Conservation (phyloP, 1,140 invertebrate species). For the Aphelinus certus region DNA sequence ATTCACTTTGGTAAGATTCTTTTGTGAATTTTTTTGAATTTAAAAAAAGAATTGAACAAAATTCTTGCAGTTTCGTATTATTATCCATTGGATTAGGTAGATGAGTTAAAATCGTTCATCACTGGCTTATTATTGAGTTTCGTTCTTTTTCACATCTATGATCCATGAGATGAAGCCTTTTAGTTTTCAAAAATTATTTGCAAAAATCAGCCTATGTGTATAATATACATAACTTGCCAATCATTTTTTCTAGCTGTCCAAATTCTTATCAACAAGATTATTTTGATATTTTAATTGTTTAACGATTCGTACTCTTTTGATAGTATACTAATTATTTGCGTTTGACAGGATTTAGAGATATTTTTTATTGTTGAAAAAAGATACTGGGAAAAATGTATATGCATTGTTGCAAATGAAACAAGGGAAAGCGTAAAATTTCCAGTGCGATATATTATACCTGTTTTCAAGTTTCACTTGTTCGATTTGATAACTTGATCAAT, state of each 20-base stretch:
- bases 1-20: constrained; percentile 30
- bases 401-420: constrained; percentile 10
- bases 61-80: constrained; percentile 36
- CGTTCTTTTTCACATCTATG: constrained; percentile 28
- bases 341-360: constrained; percentile 15
- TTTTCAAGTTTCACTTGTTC: constrained; percentile 45
- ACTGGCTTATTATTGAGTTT: constrained; percentile 26
- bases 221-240: constrained; percentile 21
- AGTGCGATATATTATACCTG: constrained; percentile 27
- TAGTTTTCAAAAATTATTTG: constrained; percentile 11
- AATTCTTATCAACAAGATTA: not conserved
- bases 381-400: constrained; percentile 23
- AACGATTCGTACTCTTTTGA: constrained; percentile 16
- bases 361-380: constrained; percentile 23
- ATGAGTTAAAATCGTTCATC: constrained; percentile 32
- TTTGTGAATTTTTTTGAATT: constrained; percentile 30
- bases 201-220: constrained; percentile 19
- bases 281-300: constrained; percentile 2
- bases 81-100: constrained; percentile 31
- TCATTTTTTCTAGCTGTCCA: constrained; percentile 20
- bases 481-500: constrained; percentile 35
- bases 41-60: constrained; percentile 26
- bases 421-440: constrained; percentile 12
- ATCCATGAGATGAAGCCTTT: constrained; percentile 11
- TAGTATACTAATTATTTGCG: constrained; percentile 11